phyloP scores from a whole-genome alignment of 2,113 vertebrate species.

The Passer domesticus region DNA sequence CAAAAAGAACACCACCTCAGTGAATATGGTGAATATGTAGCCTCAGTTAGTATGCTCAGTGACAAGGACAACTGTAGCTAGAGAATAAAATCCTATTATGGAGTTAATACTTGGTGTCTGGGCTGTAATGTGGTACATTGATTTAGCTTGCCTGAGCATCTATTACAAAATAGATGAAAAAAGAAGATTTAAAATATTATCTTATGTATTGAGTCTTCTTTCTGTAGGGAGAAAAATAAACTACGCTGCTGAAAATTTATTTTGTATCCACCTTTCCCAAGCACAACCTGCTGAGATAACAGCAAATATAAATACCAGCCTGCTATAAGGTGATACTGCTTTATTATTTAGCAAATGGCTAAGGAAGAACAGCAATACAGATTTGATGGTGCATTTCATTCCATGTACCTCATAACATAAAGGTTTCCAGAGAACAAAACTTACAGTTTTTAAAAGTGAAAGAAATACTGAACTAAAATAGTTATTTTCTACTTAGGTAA shows the following conservation, averaged over 20 bases:
- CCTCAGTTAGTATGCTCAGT: neutral
- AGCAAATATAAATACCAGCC: neutral
- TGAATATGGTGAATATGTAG: neutral
- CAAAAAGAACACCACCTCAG: neutral
- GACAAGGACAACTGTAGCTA: neutral
- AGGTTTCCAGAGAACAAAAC: neutral
- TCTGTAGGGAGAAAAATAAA: neutral
- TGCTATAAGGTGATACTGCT: neutral
- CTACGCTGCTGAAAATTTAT: neutral
- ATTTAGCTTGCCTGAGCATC: neutral
- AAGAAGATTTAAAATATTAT: neutral
- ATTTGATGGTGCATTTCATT: neutral
- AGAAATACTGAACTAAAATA: neutral
- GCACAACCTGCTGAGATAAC: neutral
- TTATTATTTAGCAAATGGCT: slow-evolving; percentile 36
- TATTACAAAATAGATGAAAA: neutral
- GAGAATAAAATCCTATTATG: neutral
- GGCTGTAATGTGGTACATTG: neutral
- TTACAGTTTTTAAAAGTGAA: neutral
- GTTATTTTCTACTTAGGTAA: neutral
- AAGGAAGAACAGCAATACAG: neutral
- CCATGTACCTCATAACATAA: neutral
- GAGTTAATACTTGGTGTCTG: neutral
- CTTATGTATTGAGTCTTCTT: neutral
- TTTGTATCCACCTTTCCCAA: neutral